A percentile compares a stretch with the other conserved stretches of the same genome.
phyloP scores from a whole-genome alignment of 2,888 invertebrate species.

The Eucera pruinosa region DNA sequence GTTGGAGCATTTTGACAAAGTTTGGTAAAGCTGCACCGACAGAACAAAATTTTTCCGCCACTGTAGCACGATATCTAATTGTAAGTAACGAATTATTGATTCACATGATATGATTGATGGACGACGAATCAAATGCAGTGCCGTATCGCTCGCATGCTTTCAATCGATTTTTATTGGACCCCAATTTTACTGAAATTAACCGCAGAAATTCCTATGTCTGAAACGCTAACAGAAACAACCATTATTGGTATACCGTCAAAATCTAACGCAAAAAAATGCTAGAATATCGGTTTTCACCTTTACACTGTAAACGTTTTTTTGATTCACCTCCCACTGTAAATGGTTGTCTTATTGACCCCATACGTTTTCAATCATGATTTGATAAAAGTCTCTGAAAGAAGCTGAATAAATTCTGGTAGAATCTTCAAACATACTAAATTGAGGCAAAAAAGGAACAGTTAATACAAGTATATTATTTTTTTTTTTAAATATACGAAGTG shows the following conservation, averaged over 20 bases:
- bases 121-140: slow-evolving; percentile 9
- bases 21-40: neutral
- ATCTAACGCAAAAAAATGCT: neutral
- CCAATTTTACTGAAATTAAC: slow-evolving; percentile 28
- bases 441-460: no score
- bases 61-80: no score
- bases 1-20: slow-evolving; percentile 9
- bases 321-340: no score
- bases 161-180: slow-evolving; percentile 11
- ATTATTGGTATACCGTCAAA: neutral
- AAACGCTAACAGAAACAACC: slow-evolving; percentile 19
- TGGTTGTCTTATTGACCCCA: no score
- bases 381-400: no score
- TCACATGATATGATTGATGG: slow-evolving; percentile 32
- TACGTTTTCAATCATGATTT: no score
- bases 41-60: slow-evolving; percentile 19
- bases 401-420: no score
- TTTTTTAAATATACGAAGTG: no score
- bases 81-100: slow-evolving; percentile 23
- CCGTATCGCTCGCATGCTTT: neutral
- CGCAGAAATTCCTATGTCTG: neutral
- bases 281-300: slow-evolving; percentile 4
- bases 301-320: no score
- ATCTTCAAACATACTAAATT: no score
- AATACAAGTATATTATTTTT: no score